Evolutionary conservation across 2,113 vertebrate genomes (phyloP), one percentile per base, ranked within the genome.

Genomic region (Pomatostomus ruficeps): DNA sequence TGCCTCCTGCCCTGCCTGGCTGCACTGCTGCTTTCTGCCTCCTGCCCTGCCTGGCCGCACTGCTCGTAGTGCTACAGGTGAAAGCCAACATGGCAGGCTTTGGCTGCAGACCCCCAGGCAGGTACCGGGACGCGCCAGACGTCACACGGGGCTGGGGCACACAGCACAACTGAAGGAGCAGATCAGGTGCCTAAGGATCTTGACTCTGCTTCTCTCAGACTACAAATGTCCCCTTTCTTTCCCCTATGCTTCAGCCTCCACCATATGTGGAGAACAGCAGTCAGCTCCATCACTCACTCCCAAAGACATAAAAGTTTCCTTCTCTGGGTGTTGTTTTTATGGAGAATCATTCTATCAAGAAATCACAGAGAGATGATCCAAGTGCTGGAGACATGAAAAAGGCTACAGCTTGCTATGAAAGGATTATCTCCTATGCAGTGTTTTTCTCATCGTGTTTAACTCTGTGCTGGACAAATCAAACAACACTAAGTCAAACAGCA

Each of bases 91-190:
- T 36, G 1, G 23, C 77, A 11, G 51, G 68, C 76, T 54, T 31
- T 40, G 29, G 58, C 45, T 3, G 1, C 49, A 46, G 68, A 29
- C 12, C 17, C 43, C 4, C 2, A 1, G 14, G 28, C 67, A 43
- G 55, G 61, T 6, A 1, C 43, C 1, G 3, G 45, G 58, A 40
- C 7, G 2, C 1, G 1, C 12, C 48, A 21, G 58, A 4, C 1
- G 3, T 42, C 59, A 11, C 5, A 2, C 1, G 3, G 57, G 46
- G 66, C 71, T 25, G 36, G 42, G 11, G 22, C 38, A 2, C 3
- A 1, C 42, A 33, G 16, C 40, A 26, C 1, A 72, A 46, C 14
- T 8, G n/a, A 49, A 70, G 62, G 8, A 40, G 38, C 18, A 42
- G 35, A 40, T 45, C 22, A 83, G 35, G 19, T 66, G 58, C 31